Conservation (phyloP, 2,888 invertebrate genomes). For the Eilema sororculum region DNA sequence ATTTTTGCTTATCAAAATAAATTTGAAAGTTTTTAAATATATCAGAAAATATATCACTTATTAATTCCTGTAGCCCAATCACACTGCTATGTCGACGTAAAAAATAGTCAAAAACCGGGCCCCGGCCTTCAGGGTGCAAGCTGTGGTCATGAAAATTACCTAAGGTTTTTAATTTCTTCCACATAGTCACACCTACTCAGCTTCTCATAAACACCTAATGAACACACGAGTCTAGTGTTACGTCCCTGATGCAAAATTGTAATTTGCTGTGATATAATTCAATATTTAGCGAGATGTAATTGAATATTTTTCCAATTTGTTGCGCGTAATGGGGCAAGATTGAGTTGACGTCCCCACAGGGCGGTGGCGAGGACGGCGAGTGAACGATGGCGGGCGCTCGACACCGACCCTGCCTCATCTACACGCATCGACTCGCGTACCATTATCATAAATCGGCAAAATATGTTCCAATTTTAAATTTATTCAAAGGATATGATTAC, state of each 20-base stretch:
- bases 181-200: background rate
- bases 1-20: too few species aligned
- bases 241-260: slow-evolving; percentile 80
- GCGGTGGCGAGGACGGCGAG: slow-evolving; percentile 49
- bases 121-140: background rate
- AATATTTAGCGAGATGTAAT: slow-evolving; percentile 86
- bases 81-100: too few species aligned
- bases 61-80: too few species aligned
- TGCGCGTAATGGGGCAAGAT: slow-evolving; percentile 87
- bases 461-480: slow-evolving; percentile 11
- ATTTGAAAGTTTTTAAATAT: too few species aligned
- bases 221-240: slow-evolving; percentile 57
- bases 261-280: slow-evolving; percentile 86
- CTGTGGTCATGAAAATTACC: background rate
- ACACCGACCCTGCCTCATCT: slow-evolving; percentile 44
- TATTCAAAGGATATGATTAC: slow-evolving; percentile 2
- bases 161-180: background rate
- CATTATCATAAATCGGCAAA: slow-evolving; percentile 49
- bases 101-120: background rate
- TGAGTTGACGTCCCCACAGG: slow-evolving; percentile 82
- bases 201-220: slow-evolving; percentile 5
- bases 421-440: slow-evolving; percentile 63
- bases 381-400: slow-evolving; percentile 52
- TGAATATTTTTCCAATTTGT: slow-evolving; percentile 88
- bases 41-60: too few species aligned